Base-by-base conservation (phyloP, 2,888 invertebrate genomes). In the Synanthedon tipuliformis region DNA sequence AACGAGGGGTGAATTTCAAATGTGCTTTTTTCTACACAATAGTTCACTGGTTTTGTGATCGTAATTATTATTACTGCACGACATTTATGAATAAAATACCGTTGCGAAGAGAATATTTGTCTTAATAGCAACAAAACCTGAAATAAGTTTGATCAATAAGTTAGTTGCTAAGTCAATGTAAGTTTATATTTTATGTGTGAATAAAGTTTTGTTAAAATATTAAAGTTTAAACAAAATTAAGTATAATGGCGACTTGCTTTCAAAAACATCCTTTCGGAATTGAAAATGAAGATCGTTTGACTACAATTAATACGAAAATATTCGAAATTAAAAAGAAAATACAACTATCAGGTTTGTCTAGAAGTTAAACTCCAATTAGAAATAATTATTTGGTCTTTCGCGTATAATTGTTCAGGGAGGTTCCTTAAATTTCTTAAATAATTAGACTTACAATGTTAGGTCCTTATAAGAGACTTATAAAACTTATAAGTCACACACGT, bases 241-340 rank as follows among this genome's bases (percentile, higher is more conserved):
- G n/a, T n/a, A 61, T 50, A 56, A 73, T 72, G 71, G 66, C 71
- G 49, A 68, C 62, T 57, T 87, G 84, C 72, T 88, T 85, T 71
- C 83, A 79, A 72, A 88, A 83, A 76, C 88, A 84, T 73, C 81
- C 88, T 48, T 84, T 88, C 57, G 86, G 81, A 66, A 81, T 87
- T 48, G 87, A 87, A 65, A 72, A 77, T 5, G 88, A 88, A 51
- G 89, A 89, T 56, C 88, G 84, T 50, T 75, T 92, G 48, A 89
- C 89, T 18, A 88, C 88, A 52, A 88, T 92, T 52, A 94, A 94
- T 74, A 92, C 91, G 61, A 92, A 94, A 88, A 94, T 95, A 72
- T 89, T 92, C 68, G 94, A 95, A 81, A 91, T 95, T 54, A 95
- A 95, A 78, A 95, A 95, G 83, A 94, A 94, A 79, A 94, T 95